Percentiles rank a stretch among this genome's conserved stretches.
Evolutionary conservation across 2,888 invertebrate genomes (phyloP).

Genomic region (Psylliodes chrysocephalus): DNA sequence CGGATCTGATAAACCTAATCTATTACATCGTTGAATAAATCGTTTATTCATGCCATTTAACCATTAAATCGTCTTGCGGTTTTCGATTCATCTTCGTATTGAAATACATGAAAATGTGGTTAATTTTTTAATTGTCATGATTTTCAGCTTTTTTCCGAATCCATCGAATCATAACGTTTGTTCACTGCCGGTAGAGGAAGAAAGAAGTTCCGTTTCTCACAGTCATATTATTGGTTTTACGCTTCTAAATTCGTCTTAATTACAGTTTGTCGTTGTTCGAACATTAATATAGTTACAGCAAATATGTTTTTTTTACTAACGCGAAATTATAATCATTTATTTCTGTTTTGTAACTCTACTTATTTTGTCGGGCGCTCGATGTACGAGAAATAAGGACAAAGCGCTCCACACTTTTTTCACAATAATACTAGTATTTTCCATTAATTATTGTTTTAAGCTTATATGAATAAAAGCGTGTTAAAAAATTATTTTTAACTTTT

Average conservation of each 20-base stretch:
- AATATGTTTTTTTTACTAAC: no score
- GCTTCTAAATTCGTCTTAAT: conserved; percentile 16
- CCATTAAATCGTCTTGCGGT: conserved; percentile 51
- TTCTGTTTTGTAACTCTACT: no score
- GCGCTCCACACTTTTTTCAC: no score
- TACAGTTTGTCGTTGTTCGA: background rate
- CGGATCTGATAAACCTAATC: conserved; percentile 12
- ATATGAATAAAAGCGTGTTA: no score
- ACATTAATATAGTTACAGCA: no score
- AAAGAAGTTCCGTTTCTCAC: conserved; percentile 26
- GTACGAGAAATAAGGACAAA: no score
- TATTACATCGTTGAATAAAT: conserved; percentile 36
- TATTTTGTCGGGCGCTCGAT: no score
- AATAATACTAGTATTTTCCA: no score
- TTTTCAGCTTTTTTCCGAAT: conserved; percentile 25
- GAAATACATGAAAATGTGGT: conserved; percentile 27
- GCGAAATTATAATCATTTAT: no score
- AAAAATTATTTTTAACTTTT: no score
- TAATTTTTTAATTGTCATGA: conserved; percentile 33
- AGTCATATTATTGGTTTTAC: conserved; percentile 33
- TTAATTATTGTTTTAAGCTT: no score
- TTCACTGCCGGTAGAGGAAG: conserved; percentile 5
- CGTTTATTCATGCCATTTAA: conserved; percentile 52
- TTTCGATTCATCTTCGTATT: conserved; percentile 28
- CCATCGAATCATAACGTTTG: conserved; percentile 23